Evolutionary conservation across 2,113 vertebrate species (phyloP).

Genomic region (Zapornia atra): DNA sequence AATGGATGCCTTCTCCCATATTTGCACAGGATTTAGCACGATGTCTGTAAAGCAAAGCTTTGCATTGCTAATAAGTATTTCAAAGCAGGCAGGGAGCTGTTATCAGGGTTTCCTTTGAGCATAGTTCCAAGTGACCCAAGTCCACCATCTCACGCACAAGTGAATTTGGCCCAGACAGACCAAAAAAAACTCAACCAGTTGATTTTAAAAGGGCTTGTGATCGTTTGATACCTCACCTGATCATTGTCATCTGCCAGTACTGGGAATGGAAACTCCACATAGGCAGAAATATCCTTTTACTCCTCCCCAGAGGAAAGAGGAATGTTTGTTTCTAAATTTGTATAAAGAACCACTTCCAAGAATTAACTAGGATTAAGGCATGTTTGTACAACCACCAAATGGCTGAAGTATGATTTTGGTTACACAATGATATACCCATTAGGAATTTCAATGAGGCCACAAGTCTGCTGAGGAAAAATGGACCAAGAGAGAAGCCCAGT

Average conservation of each 20-base stretch:
- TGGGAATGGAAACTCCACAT: not conserved
- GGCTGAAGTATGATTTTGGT: not conserved
- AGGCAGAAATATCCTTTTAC: not conserved
- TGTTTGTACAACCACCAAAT: not conserved
- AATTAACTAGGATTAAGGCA: not conserved
- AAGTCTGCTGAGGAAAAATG: not conserved
- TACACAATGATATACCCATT: not conserved
- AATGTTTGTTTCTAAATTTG: not conserved
- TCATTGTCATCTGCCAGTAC: not conserved
- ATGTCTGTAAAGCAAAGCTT: not conserved
- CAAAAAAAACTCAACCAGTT: not conserved
- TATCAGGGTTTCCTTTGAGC: not conserved
- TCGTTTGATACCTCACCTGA: not conserved
- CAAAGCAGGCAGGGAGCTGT: not conserved
- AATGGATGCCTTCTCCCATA: not conserved
- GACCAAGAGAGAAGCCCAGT: not conserved
- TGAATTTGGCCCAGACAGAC: not conserved
- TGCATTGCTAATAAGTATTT: not conserved
- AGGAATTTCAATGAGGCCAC: not conserved
- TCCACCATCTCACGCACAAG: not conserved
- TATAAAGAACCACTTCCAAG: not conserved
- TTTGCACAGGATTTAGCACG: slow-evolving; percentile 4
- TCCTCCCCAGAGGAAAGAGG: not conserved
- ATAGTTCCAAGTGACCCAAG: not conserved
- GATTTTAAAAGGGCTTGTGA: not conserved